phyloP scores from a whole-genome alignment of 2,888 invertebrate species.

The Cephonodes hylas region DNA sequence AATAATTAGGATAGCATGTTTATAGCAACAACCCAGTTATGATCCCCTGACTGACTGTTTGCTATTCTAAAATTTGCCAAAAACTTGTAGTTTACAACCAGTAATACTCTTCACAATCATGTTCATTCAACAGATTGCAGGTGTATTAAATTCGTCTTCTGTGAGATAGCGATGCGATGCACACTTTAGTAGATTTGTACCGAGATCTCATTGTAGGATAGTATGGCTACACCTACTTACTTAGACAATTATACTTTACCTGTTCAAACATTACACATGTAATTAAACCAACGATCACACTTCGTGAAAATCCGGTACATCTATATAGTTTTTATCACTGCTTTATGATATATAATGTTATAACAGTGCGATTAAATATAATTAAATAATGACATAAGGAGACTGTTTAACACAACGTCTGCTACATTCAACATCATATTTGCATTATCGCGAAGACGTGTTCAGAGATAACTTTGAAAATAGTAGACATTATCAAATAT shows the following conservation, averaged over 20 bases:
- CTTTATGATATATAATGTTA: conserved; percentile 22
- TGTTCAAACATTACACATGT: background rate
- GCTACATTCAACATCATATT: background rate
- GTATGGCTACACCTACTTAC: no score
- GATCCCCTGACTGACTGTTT: no score
- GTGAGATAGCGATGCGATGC: no score
- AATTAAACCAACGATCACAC: background rate
- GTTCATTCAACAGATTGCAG: no score
- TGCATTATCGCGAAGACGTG: conserved; percentile 15
- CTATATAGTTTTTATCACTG: background rate
- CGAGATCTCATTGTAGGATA: no score
- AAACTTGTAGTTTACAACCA: no score
- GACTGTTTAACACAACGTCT: background rate
- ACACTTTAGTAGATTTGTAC: no score
- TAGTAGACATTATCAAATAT: background rate
- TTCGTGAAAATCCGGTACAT: background rate
- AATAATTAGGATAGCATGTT: no score
- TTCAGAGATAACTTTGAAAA: background rate
- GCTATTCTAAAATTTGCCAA: no score
- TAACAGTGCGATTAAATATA: conserved; percentile 50
- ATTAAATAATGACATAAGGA: conserved; percentile 20
- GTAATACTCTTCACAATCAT: no score
- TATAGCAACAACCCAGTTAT: no score
- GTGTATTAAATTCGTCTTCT: no score
- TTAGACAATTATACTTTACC: background rate